These are phyloP conservation scores for Perognathus longimembris DNA, from an alignment of 2,113 vertebrate genomes.

Conservation along the genomic window DNA sequence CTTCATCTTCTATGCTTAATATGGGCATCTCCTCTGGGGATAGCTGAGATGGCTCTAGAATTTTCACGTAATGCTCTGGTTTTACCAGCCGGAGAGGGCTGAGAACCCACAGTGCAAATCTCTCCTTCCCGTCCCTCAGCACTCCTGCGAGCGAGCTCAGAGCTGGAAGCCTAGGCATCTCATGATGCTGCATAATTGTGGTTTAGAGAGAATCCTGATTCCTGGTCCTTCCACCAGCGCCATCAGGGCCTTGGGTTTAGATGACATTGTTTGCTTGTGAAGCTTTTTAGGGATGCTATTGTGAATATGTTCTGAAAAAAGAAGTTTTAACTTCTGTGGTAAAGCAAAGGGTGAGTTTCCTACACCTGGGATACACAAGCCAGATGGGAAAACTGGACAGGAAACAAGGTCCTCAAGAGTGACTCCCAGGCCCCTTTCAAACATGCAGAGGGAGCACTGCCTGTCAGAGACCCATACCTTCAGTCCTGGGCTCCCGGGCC, in stretches of 20 bases:
- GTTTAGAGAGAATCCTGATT: conserved; percentile 32
- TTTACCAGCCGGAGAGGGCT: background rate
- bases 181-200: background rate
- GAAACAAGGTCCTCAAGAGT: conserved; percentile 34
- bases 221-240: background rate
- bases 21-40: background rate
- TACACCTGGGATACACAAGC: background rate
- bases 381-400: background rate
- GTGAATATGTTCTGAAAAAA: conserved; percentile 49
- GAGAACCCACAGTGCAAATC: background rate
- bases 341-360: conserved; percentile 8
- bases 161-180: background rate
- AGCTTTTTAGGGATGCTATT: conserved; percentile 31
- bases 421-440: background rate
- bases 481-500: conserved; percentile 90
- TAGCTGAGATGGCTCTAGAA: background rate
- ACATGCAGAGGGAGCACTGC: background rate
- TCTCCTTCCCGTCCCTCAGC: background rate
- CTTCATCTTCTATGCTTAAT: background rate
- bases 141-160: background rate
- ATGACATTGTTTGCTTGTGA: conserved; percentile 34
- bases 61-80: conserved; percentile 15
- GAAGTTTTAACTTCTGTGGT: conserved; percentile 39
- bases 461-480: conserved; percentile 84
- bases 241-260: conserved; percentile 37